Percentiles rank a stretch among this genome's conserved stretches.
Evolutionary conservation across 2,113 vertebrate genomes (phyloP).

Genomic region (Taxidea taxus): DNA sequence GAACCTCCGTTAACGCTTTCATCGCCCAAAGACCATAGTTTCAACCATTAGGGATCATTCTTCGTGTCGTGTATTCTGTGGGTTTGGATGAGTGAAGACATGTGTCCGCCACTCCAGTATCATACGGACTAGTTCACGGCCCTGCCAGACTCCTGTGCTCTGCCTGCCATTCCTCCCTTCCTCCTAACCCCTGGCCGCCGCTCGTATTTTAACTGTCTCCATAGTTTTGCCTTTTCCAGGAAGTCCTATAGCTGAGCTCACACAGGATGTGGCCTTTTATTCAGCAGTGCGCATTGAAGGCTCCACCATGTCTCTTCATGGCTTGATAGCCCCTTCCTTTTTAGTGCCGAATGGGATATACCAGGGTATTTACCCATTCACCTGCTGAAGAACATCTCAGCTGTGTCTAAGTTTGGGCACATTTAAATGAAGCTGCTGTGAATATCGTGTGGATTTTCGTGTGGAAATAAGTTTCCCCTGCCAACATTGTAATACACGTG

Average conservation of each 20-base stretch:
- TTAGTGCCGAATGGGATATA: neutral
- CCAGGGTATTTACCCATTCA: neutral
- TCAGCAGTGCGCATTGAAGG: neutral
- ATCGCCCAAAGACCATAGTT: neutral
- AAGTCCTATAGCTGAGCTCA: neutral
- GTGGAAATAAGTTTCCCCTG: neutral
- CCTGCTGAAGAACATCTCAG: neutral
- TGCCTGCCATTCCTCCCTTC: neutral
- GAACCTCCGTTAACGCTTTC: neutral
- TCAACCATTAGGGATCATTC: neutral
- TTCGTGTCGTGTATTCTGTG: neutral
- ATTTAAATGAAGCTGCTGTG: slow-evolving; percentile 15
- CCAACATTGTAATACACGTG: neutral
- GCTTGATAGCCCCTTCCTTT: neutral
- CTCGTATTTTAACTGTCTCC: neutral
- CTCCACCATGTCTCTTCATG: neutral
- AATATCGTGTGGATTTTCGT: neutral
- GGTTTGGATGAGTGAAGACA: neutral
- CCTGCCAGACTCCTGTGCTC: neutral
- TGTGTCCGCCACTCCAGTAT: too few species aligned
- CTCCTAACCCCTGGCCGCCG: neutral
- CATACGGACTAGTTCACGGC: neutral
- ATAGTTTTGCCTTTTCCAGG: neutral
- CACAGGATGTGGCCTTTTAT: neutral
- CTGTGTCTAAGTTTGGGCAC: neutral